A percentile compares a stretch with the other conserved stretches of the same genome.
These are phyloP conservation scores for Alligator mississippiensis DNA, from an alignment of 2,113 vertebrate genomes.

Conservation along the genomic window DNA sequence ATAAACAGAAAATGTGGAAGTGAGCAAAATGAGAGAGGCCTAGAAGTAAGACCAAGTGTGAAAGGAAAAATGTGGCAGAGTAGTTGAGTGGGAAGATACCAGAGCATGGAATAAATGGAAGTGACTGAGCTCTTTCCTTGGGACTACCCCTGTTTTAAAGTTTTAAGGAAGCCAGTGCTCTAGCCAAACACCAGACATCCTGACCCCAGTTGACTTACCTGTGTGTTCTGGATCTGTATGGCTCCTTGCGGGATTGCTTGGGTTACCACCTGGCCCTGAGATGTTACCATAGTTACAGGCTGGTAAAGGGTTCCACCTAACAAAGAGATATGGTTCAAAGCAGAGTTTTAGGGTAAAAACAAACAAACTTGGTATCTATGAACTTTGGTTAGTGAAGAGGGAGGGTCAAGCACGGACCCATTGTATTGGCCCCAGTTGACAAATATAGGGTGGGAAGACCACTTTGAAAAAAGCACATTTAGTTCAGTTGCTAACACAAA, in stretches of 20 bases:
- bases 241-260: conserved; percentile 93
- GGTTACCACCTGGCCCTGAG: conserved; percentile 97
- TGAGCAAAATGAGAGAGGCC: too few species aligned
- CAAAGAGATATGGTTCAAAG: conserved; percentile 71
- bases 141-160: not conserved
- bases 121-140: not conserved
- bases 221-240: conserved; percentile 96
- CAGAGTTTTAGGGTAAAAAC: conserved; percentile 19
- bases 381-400: not conserved
- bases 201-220: conserved; percentile 82
- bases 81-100: not conserved
- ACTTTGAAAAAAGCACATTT: not conserved
- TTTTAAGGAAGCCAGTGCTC: not conserved
- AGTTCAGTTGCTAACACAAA: not conserved
- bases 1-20: not conserved
- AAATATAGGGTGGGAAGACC: not conserved
- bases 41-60: not conserved
- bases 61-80: not conserved
- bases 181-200: not conserved
- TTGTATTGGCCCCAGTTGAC: not conserved
- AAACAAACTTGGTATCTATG: not conserved
- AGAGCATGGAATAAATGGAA: not conserved
- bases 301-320: conserved; percentile 97
- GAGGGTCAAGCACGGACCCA: not conserved
- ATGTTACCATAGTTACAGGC: conserved; percentile 99